Evolutionary conservation across 2,113 vertebrate genomes (phyloP).

Genomic region (Grantiella picta): DNA sequence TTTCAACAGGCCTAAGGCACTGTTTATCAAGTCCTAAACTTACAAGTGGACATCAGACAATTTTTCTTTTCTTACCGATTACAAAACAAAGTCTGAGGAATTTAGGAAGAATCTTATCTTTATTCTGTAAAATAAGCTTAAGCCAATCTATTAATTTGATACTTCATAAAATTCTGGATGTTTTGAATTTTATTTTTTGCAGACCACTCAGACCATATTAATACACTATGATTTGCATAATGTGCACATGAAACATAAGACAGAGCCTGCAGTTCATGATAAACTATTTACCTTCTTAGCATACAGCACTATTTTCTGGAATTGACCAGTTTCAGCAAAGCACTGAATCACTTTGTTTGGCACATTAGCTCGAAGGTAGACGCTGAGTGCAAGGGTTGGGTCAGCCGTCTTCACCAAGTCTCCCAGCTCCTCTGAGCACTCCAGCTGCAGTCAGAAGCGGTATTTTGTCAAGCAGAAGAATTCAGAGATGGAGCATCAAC

Average conservation of each 20-base stretch:
- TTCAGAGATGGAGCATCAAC: neutral
- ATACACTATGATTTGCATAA: neutral
- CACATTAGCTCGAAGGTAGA: constrained; percentile 90
- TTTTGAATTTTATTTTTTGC: neutral
- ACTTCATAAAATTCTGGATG: neutral
- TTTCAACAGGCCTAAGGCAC: neutral
- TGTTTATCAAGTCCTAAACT: neutral
- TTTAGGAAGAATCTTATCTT: neutral
- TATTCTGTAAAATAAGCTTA: neutral
- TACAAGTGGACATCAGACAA: neutral
- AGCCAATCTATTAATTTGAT: neutral
- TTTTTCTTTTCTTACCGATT: neutral
- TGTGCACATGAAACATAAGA: neutral
- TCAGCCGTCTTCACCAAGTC: constrained; percentile 88
- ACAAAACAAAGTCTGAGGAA: neutral
- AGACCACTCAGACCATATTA: neutral
- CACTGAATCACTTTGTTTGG: constrained; percentile 95
- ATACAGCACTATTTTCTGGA: constrained; percentile 93
- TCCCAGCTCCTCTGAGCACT: constrained; percentile 92
- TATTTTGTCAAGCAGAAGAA: neutral
- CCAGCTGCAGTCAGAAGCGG: constrained; percentile 71
- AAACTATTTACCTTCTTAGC: constrained; percentile 85
- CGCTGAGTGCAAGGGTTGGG: constrained; percentile 87
- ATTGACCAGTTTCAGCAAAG: constrained; percentile 93
- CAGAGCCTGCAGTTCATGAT: neutral